phyloP scores from a whole-genome alignment of 2,113 vertebrate species.

The Mormyrus iriodes region DNA sequence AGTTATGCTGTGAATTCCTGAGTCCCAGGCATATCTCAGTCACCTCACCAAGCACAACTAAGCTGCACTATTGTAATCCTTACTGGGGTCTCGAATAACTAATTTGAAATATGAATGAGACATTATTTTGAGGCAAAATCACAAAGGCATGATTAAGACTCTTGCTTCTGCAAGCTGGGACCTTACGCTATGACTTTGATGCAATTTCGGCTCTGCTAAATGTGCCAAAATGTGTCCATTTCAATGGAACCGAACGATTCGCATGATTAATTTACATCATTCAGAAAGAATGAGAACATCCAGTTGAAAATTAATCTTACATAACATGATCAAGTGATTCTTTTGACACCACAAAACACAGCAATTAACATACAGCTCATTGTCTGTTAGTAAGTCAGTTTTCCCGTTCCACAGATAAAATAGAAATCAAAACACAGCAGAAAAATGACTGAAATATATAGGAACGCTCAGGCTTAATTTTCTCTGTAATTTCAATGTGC shows the following conservation, averaged over 20 bases:
- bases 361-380: conserved; percentile 2
- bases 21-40: conserved; percentile 40
- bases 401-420: background rate
- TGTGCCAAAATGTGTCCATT: background rate
- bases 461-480: background rate
- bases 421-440: background rate
- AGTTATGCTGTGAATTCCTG: conserved; percentile 21
- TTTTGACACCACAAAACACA: conserved; percentile 10
- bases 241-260: background rate
- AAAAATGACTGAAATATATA: background rate
- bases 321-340: conserved; percentile 6
- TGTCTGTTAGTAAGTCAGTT: background rate
- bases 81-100: conserved; percentile 17
- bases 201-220: background rate
- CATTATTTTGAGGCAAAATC: conserved; percentile 26
- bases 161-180: conserved; percentile 4
- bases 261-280: background rate
- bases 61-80: conserved; percentile 26
- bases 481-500: background rate
- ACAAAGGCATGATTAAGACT: conserved; percentile 24
- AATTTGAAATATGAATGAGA: conserved; percentile 35
- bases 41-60: conserved; percentile 42
- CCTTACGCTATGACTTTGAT: background rate
- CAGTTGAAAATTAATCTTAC: conserved; percentile 11
- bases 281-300: conserved; percentile 8